Evolutionary conservation across 2,113 vertebrate genomes (phyloP).

Genomic region (Mastomys coucha): DNA sequence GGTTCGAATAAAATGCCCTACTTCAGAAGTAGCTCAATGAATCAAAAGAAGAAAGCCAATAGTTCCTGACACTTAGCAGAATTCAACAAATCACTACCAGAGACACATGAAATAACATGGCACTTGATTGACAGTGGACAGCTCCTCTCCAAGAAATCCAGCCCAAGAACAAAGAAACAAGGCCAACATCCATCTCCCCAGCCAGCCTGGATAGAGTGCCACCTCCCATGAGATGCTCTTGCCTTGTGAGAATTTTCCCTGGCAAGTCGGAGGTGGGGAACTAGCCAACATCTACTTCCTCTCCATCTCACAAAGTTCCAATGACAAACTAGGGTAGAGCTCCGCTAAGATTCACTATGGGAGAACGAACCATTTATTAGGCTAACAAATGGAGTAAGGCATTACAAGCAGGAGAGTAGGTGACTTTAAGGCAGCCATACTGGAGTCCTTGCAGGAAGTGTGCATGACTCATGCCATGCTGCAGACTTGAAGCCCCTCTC

Average conservation of each 20-base stretch:
- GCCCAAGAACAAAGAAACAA: neutral
- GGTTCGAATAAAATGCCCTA: neutral
- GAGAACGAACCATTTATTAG: neutral
- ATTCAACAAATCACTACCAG: neutral
- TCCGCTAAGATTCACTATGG: neutral
- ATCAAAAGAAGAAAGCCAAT: slow-evolving; percentile 22
- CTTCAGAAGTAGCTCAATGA: neutral
- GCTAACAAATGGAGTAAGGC: neutral
- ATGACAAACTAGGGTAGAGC: neutral
- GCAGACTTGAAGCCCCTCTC: neutral
- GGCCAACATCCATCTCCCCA: neutral
- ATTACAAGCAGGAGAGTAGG: neutral
- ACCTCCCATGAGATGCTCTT: neutral
- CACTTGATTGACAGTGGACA: neutral
- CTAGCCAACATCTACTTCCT: neutral
- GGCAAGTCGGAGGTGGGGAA: neutral
- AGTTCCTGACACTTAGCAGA: neutral
- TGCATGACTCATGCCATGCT: neutral
- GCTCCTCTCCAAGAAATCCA: neutral
- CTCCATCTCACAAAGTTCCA: neutral
- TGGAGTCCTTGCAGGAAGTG: neutral
- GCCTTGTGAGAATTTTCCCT: neutral
- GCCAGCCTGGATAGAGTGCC: neutral
- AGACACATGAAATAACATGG: neutral
- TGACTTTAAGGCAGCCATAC: neutral